Percentiles rank a stretch among this genome's conserved stretches.
Conservation (phyloP, 2,113 vertebrate genomes). For the Antigone vipio region DNA sequence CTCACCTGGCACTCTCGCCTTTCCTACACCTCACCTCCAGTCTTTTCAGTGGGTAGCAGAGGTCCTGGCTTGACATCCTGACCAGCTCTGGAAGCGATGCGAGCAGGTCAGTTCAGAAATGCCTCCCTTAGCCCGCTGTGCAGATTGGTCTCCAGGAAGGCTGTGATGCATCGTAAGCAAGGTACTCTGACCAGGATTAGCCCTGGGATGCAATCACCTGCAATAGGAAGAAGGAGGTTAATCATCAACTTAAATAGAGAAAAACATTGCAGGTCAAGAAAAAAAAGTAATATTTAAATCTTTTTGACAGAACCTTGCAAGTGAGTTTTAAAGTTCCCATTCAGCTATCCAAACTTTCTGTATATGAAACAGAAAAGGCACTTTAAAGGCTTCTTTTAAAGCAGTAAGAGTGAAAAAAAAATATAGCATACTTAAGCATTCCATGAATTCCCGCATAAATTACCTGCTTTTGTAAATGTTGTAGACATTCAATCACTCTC, state of each 20-base stretch:
- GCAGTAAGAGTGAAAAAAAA: neutral
- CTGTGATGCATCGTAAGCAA: neutral
- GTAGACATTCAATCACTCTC: neutral
- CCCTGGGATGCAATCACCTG: neutral
- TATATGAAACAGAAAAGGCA: neutral
- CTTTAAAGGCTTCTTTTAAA: neutral
- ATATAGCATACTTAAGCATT: neutral
- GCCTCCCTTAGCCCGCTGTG: neutral
- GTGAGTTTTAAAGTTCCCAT: neutral
- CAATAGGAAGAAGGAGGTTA: neutral
- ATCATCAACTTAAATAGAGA: neutral
- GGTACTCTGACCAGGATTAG: neutral
- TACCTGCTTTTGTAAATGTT: conserved; percentile 34
- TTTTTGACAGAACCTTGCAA: neutral
- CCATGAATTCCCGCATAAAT: neutral
- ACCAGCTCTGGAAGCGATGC: neutral
- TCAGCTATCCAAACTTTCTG: neutral
- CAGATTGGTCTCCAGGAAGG: neutral
- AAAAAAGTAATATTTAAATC: neutral
- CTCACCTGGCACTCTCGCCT: accelerated
- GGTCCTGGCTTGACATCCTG: neutral
- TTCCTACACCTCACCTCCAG: neutral
- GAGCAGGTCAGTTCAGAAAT: neutral
- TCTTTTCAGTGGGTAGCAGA: neutral
- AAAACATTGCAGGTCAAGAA: neutral